Evolutionary conservation across 2,888 invertebrate genomes (phyloP).

Genomic region (Troides helena): DNA sequence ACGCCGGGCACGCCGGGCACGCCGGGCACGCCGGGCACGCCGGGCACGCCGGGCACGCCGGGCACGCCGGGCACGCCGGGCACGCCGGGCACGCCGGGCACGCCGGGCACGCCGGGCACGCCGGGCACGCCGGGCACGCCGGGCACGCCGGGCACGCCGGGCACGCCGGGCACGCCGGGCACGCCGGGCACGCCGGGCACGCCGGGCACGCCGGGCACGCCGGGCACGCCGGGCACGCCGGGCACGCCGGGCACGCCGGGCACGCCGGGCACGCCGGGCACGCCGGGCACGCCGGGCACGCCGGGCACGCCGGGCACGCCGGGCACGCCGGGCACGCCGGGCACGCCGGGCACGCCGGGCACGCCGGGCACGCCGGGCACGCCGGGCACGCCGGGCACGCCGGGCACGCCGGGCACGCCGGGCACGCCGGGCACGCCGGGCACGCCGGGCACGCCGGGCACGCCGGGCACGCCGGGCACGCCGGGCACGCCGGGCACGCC

Average conservation of each 20-base stretch:
- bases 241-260: neutral
- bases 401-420: neutral
- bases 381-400: neutral
- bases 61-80: neutral
- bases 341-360: neutral
- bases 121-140: neutral
- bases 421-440: neutral
- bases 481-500: neutral
- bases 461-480: neutral
- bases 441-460: neutral
- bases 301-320: neutral
- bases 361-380: too few relatives aligned
- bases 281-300: neutral
- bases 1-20: too few relatives aligned
- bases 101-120: neutral
- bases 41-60: neutral
- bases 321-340: too few relatives aligned
- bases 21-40: neutral
- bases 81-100: neutral
- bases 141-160: too few relatives aligned
- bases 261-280: neutral
- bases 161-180: neutral
- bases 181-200: too few relatives aligned
- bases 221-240: neutral
- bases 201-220: neutral